Base-by-base conservation (phyloP, 2,888 invertebrate genomes). In the Nyleta sp. region DNA sequence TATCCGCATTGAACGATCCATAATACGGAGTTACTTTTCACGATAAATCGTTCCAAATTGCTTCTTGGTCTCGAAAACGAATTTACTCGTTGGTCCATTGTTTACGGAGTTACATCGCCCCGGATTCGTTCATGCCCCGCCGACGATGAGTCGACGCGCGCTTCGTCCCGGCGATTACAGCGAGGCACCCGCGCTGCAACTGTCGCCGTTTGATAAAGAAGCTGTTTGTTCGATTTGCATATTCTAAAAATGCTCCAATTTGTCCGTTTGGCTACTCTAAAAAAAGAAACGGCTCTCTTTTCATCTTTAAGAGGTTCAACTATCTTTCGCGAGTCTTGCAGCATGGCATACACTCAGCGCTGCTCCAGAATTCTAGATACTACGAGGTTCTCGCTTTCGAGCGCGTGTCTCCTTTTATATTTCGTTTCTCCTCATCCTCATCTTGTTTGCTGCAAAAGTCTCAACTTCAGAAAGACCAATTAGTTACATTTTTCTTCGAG, bases 341-440 rank as follows among this genome's bases (percentile, higher is more conserved):
- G 86, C 86, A 86, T 80, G 84, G 83, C 84, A 87, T 86, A 87
- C 85, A 88, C 89, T 88, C 81, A 82, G 85, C 80, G 62, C 67
- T 86, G 88, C 87, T 89, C 87, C 84, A 89, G 88, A 89, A 89
- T 90, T 89, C 87, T 88, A 89, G 87, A 87, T 88, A 89, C 88
- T 85, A 81, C 81, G 83, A 86, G 85, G 62, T 62, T 82, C 83
- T 82, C 80, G 73, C 83, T 78, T 81, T 80, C 77, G 55, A 60
- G 75, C 64, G 80, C 76, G 76, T 70, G 75, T 76, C 78, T 80
- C 78, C 70, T 80, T 76, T 72, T 80, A 73, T 48, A 71, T 74
- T 73, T 80, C 67, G 52, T 77, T 78, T 72, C 65, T 80, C 76
- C 72, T 71, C 68, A 68, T 67, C 62, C 80, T 78, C 80, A 72